Evolutionary conservation across 2,113 vertebrate genomes (phyloP).

Genomic region (Philantomba maxwellii): DNA sequence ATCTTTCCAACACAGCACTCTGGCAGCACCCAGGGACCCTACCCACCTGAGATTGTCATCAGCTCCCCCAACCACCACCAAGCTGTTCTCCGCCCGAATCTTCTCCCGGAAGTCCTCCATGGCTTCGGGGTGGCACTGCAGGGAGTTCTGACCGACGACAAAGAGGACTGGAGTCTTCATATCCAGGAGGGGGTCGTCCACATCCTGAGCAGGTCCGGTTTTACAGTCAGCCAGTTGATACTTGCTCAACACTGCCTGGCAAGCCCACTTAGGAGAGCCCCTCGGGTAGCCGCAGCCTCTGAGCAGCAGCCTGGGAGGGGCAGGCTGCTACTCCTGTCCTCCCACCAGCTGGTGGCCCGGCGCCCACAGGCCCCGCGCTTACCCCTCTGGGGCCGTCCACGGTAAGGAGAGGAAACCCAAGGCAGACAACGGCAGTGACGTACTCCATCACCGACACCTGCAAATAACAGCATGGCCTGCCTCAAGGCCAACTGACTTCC

Average conservation of each 20-base stretch:
- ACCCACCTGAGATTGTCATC: constrained; percentile 94
- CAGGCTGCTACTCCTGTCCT: not conserved
- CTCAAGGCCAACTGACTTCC: not conserved
- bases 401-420: constrained; percentile 93
- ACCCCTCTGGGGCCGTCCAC: constrained; percentile 94
- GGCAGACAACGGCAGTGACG: constrained; percentile 93
- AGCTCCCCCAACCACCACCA: constrained; percentile 96
- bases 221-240: not conserved
- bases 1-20: not conserved
- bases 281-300: not conserved
- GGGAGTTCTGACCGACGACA: constrained; percentile 93
- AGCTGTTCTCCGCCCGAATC: constrained; percentile 93
- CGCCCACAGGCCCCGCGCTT: constrained; percentile 55
- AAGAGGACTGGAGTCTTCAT: constrained; percentile 98
- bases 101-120: constrained; percentile 99
- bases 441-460: constrained; percentile 97
- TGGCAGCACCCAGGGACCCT: not conserved
- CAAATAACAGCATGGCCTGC: not conserved
- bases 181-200: constrained; percentile 97
- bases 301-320: fast-evolving
- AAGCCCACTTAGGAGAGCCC: not conserved
- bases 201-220: constrained; percentile 81
- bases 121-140: constrained; percentile 90
- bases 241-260: not conserved
- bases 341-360: not conserved